Percentiles rank a stretch among this genome's conserved stretches.
These are phyloP conservation scores for Agrotis puta DNA, from an alignment of 2,888 invertebrate genomes.

Conservation along the genomic window DNA sequence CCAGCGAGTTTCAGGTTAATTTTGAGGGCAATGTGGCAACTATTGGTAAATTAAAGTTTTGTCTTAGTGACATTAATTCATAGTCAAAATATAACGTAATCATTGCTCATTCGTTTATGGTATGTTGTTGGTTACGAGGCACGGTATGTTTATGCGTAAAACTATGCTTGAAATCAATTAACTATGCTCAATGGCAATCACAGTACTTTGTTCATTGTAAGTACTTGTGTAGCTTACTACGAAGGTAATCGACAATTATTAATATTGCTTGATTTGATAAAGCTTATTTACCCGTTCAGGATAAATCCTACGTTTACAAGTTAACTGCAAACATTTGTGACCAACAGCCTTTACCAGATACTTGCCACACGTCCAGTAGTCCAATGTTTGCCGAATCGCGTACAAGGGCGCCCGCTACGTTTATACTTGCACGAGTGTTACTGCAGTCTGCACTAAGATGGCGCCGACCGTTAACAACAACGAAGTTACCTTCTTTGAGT, in stretches of 20 bases:
- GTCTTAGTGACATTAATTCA: no score
- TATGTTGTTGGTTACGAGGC: background rate
- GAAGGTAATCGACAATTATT: background rate
- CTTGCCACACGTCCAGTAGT: constrained; percentile 37
- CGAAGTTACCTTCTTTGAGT: constrained; percentile 2
- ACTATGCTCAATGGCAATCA: constrained; percentile 6
- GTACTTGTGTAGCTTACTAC: background rate
- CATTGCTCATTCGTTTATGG: background rate
- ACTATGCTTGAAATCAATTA: constrained; percentile 33
- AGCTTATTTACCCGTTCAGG: background rate
- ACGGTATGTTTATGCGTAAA: constrained; percentile 3
- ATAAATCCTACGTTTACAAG: background rate
- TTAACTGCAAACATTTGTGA: background rate
- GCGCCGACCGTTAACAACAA: background rate
- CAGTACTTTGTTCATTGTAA: constrained; percentile 3
- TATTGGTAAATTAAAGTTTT: constrained; percentile 29
- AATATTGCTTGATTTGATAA: constrained; percentile 12
- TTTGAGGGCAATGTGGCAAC: constrained; percentile 35
- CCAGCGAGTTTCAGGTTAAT: constrained; percentile 85
- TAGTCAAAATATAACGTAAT: background rate
- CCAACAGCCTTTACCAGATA: constrained; percentile 22
- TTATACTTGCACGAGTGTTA: constrained; percentile 14
- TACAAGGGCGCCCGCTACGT: constrained; percentile 1
- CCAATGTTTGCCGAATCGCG: constrained; percentile 16
- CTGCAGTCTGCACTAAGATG: constrained; percentile 24